Base-by-base conservation (phyloP, 2,797 vertebrate genomes). In the Nannoperca australis region DNA sequence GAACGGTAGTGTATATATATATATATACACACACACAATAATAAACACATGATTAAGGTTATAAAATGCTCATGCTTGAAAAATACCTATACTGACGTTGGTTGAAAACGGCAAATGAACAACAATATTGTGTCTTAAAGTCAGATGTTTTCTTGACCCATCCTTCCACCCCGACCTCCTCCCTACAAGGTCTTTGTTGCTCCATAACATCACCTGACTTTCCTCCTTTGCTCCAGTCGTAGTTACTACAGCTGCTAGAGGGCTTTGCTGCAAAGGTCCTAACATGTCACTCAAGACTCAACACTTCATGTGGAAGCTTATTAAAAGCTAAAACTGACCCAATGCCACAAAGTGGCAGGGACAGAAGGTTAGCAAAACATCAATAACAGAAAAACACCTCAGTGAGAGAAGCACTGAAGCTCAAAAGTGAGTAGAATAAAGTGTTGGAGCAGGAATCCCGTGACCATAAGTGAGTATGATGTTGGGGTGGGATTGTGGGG, bases 291-390 rank as follows among this genome's bases (percentile, higher is more conserved):
- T 64, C 47, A 60, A 38, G 66, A 50, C 54, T 55, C 42, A 4
- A 36, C 24, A 40, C 17, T 1, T 71, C n/a, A 63, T 38, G n/a
- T 12, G 9, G 40, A 74, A 69, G 42, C 36, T 70, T 22, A 74
- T 71, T 69, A 61, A 36, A 20, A 60, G n/a, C 17, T 51, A 34
- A 55, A 79, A 63, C 36, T 47, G 49, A 56, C 44, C 53, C 42
- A 32, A 42, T 34, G 27, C 61, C 30, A 30, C 65, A 38, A 69
- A 68, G 53, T 40, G 13, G 12, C 56, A 30, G 58, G 1, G 61
- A 70, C 40, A 54, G 22, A 70, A 67, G 58, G 73, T 73, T 51
- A 63, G 45, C 67, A 24, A 47, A 72, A 79, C 67, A 82, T 72
- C 58, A 56, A 60, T 61, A 61, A 76, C 45, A 50, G 24, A 30